Evolutionary conservation across 2,113 vertebrate species (phyloP), one percentile per base, ranked within the genome.

Genomic region (Macquaria australasica): DNA sequence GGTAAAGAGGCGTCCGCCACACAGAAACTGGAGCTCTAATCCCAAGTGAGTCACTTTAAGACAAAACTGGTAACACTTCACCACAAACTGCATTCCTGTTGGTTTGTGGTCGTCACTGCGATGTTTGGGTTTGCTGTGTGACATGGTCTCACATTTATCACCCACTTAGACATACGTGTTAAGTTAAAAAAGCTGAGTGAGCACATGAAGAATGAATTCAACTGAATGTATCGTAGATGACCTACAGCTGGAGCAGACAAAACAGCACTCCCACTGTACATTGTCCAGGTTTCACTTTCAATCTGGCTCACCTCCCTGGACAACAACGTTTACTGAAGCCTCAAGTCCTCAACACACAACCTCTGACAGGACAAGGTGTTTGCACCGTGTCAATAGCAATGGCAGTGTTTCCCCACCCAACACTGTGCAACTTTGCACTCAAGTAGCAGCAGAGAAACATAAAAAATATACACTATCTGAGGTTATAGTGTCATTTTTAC

Each of bases 261-360:
- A 68, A 25, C 34, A 69, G 28, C 45, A 71, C 18, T 8, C 18
- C 51, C 51, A 16, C 1, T 25, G 67, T 43, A 83, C 51, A 20
- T 6, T 31, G 34, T 66, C 41, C 69, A 73, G 41, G 66, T 73
- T 85, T 88, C 74, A 75, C 74, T 72, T 80, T 82, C 37, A 21
- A 11, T 51, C 48, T 69, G 39, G 31, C 18, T 28, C 28, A 14
- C n/a, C 8, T 64, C 56, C 59, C 56, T 41, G 21, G 48, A 82
- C 45, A 45, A 39, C 34, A 66, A 28, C 41, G 37, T 77, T 41
- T 11, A 39, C 51, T 3, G 25, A 25, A 53, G 63, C 23, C 15
- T 50, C 16, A 58, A 59, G 64, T 62, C 45, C 8, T 11, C 60
- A 55, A 41, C 3, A 23, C 51, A 31, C 45, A 31, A 23, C 18